Evolutionary conservation across 2,888 invertebrate species (phyloP), one percentile per base, ranked within the genome.

Genomic region (Thereva nobilitata): DNA sequence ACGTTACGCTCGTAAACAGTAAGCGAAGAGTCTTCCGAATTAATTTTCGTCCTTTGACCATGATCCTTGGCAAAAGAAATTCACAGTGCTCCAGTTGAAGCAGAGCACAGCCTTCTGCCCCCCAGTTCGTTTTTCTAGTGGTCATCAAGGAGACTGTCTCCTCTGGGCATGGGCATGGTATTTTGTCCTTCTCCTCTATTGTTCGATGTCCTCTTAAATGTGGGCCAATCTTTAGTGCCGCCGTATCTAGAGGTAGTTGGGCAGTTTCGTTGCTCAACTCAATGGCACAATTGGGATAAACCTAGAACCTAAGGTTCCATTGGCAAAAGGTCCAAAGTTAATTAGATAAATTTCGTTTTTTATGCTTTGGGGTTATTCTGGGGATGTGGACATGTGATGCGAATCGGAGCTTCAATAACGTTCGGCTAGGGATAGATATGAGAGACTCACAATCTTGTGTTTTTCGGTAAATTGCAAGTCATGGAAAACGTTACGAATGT

Each of bases 261-360:
- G 59, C 59, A 59, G 59, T 59, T 49, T 49, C 49, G 59, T 59
- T 47, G 49, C 38, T 37, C 49, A 47, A 49, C 10, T n/a, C 47
- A 59, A 59, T 47, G 59, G 40, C 49, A 47, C 59, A 47, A 59
- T 49, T 49, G 59, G 59, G 59, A 59, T 47, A 38, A 49, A 38
- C 38, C 47, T 45, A 37, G 37, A 49, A 38, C 38, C 47, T 45
- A 37, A 12, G 40, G 59, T 49, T 49, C 37, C 40, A 59, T 47
- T 49, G 59, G 6, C 59, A 47, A 59, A 45, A 49, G 59, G 45
- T 37, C 59, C 45, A 59, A 59, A 59, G 59, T 59, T 59, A 59
- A 59, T 59, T 59, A 59, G 59, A 59, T 59, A 59, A 59, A 59
- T 47, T 59, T 59, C 47, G 59, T 45, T 59, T 59, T 59, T 59